phyloP scores from a whole-genome alignment of 2,113 vertebrate species.

The Xenopus laevis region DNA sequence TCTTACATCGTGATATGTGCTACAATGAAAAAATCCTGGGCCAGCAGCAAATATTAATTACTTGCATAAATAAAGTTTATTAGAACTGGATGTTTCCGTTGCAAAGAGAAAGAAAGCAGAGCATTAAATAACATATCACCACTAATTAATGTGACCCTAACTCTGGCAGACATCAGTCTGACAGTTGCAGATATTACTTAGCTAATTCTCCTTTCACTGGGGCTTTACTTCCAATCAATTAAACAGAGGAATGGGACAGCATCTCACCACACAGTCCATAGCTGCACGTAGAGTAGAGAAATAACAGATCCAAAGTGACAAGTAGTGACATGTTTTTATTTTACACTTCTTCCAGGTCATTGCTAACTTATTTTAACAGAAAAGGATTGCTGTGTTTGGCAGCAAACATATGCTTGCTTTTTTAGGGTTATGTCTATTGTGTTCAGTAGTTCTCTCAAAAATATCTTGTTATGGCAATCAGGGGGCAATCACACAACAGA shows the following conservation, averaged over 20 bases:
- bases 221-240: constrained; percentile 36
- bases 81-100: not conserved
- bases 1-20: too few species aligned
- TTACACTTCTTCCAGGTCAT: constrained; percentile 12
- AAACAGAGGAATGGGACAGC: constrained; percentile 4
- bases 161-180: constrained; percentile 19
- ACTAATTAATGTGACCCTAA: constrained; percentile 36
- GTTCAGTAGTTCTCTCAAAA: too few species aligned
- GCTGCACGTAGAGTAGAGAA: not conserved
- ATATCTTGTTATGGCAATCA: too few species aligned
- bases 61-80: not conserved
- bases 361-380: too few species aligned
- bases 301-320: constrained; percentile 57
- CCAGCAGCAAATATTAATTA: too few species aligned
- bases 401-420: too few species aligned
- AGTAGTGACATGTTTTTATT: constrained; percentile 55
- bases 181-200: constrained; percentile 15
- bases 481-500: too few species aligned
- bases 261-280: not conserved
- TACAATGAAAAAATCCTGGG: too few species aligned
- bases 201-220: constrained; percentile 37
- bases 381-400: too few species aligned
- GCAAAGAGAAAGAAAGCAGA: not conserved
- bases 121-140: not conserved
- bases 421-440: too few species aligned